Evolutionary conservation across 2,888 invertebrate genomes (phyloP).

Genomic region (Eudasyphora cyanicolor): DNA sequence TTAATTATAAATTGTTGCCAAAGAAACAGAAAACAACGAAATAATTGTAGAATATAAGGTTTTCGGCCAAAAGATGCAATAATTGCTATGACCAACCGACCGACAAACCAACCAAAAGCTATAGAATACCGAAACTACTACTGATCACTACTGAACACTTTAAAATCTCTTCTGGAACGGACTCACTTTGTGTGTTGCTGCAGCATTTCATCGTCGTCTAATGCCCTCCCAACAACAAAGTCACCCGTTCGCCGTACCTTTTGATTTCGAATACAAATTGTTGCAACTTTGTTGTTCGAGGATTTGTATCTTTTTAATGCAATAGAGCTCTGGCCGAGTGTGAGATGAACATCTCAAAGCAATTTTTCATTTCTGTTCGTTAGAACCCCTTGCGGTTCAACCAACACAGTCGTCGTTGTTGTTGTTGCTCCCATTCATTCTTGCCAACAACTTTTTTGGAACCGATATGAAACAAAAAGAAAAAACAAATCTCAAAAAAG

Average conservation of each 20-base stretch:
- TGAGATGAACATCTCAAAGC: conserved; percentile 24
- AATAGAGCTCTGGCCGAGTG: neutral
- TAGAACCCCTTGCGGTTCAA: neutral
- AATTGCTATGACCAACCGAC: neutral
- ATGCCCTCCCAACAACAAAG: conserved; percentile 17
- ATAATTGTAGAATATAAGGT: neutral
- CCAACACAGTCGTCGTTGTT: neutral
- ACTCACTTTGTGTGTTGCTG: neutral
- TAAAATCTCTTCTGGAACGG: conserved; percentile 12
- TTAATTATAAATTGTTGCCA: conserved; percentile 17
- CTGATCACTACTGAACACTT: neutral
- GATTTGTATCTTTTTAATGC: conserved; percentile 16
- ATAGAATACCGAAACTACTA: too few relatives aligned
- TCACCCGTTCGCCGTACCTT: conserved; percentile 5
- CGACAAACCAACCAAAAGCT: neutral
- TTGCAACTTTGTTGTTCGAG: conserved; percentile 12
- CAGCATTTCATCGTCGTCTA: neutral
- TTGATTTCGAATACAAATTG: neutral
- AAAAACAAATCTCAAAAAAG: neutral
- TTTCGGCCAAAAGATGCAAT: neutral
- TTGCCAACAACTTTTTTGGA: neutral
- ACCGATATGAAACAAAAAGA: neutral
- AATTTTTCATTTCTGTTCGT: neutral
- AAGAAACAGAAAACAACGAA: too few relatives aligned
- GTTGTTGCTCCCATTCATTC: too few relatives aligned